Evolutionary conservation across 2,113 vertebrate genomes (phyloP).

Genomic region (Maccullochella peelii): DNA sequence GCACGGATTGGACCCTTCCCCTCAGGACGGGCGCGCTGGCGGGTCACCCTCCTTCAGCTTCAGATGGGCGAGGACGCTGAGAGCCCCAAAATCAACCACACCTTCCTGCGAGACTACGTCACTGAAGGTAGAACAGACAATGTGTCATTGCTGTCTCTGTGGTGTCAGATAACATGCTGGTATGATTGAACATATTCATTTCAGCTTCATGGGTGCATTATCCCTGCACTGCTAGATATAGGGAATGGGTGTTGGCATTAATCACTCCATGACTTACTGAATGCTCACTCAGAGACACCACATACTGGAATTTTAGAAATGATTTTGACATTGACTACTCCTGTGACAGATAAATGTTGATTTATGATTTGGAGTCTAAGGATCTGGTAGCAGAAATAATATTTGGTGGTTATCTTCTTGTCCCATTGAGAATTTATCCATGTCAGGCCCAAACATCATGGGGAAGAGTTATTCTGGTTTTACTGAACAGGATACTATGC

Average conservation of each 20-base stretch:
- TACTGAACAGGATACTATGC: constrained; percentile 11
- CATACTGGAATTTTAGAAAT: neutral
- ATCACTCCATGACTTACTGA: constrained; percentile 5
- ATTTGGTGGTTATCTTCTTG: neutral
- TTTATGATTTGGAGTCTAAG: neutral
- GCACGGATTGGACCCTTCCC: constrained; percentile 92
- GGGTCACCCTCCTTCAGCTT: constrained; percentile 89
- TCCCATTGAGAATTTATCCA: neutral
- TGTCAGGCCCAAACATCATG: neutral
- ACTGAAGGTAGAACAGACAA: constrained; percentile 90
- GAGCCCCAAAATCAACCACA: constrained; percentile 97
- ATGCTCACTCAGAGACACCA: neutral
- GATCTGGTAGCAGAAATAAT: neutral
- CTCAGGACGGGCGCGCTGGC: constrained; percentile 94
- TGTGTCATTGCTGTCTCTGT: constrained; percentile 5
- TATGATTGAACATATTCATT: constrained; percentile 35
- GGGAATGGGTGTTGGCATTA: constrained; percentile 15
- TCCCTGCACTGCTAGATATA: neutral
- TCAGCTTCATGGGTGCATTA: constrained; percentile 27
- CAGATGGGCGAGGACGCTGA: constrained; percentile 99
- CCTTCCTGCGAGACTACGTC: constrained; percentile 99
- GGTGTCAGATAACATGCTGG: constrained; percentile 45
- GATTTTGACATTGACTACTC: neutral
- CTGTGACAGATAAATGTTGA: neutral
- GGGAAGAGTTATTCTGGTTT: neutral